Conservation (phyloP, 2,113 vertebrate species). For the Corapipo altera region DNA sequence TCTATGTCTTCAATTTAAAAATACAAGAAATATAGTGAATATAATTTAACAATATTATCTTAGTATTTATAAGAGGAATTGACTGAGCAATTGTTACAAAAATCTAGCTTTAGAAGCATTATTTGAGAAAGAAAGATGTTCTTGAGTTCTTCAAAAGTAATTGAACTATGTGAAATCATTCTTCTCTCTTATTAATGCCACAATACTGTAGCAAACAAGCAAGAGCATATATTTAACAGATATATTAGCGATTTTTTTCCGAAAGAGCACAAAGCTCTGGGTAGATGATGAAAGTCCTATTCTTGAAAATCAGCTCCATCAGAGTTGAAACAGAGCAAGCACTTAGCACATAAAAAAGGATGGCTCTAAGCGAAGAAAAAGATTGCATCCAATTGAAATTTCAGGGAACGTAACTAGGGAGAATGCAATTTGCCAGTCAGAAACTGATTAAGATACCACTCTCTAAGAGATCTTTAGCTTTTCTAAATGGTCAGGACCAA, state of each 20-base stretch:
- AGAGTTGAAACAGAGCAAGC: constrained; percentile 10
- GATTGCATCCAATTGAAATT: constrained; percentile 1
- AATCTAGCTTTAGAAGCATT: background rate
- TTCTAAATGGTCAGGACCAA: background rate
- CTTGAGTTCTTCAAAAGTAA: background rate
- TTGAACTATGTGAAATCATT: background rate
- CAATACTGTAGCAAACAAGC: background rate
- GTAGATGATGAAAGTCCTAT: background rate
- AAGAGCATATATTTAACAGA: background rate
- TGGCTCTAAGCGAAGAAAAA: background rate
- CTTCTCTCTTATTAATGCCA: background rate
- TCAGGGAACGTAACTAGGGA: background rate
- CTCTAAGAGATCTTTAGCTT: background rate
- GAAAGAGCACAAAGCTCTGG: background rate
- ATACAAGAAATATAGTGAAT: background rate
- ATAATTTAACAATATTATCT: background rate
- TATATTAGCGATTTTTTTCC: background rate
- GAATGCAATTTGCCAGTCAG: background rate
- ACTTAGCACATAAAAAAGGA: background rate
- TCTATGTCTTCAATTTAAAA: background rate
- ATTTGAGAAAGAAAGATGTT: background rate
- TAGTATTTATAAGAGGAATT: background rate
- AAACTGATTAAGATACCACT: background rate
- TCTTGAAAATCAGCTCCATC: constrained; percentile 1
- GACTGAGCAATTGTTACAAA: background rate